Percentiles rank a stretch among this genome's conserved stretches.
These are phyloP conservation scores for Scaptodrosophila latifasciaeformis DNA, from an alignment of 2,888 invertebrate species.

Conservation along the genomic window DNA sequence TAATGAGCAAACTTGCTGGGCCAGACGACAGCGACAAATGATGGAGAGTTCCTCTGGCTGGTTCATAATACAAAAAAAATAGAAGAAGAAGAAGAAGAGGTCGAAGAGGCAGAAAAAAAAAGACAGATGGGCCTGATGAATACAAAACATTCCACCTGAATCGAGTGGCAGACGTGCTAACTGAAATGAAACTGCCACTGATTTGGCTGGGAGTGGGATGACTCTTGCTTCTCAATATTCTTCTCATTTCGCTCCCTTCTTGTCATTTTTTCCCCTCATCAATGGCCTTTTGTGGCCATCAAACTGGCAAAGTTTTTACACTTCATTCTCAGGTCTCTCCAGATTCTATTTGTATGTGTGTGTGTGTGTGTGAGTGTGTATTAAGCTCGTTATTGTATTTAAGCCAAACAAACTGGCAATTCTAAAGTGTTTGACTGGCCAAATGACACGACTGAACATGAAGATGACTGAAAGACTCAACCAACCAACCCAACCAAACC, in stretches of 20 bases:
- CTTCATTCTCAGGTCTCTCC: too few relatives aligned
- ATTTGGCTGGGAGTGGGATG: constrained; percentile 6
- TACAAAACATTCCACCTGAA: background rate
- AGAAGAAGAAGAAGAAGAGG: too few relatives aligned
- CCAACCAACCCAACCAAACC: too few relatives aligned
- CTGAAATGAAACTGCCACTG: background rate
- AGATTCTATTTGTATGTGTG: constrained; percentile 44
- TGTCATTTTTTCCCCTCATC: too few relatives aligned
- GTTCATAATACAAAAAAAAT: background rate
- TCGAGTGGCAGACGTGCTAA: background rate
- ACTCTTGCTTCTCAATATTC: too few relatives aligned
- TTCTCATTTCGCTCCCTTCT: too few relatives aligned
- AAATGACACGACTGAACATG: too few relatives aligned
- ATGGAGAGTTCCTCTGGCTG: background rate
- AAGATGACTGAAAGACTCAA: background rate
- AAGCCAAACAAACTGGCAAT: constrained; percentile 21
- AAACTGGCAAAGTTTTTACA: constrained; percentile 24
- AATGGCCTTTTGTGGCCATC: too few relatives aligned
- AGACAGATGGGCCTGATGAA: too few relatives aligned
- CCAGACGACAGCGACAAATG: constrained; percentile 6
- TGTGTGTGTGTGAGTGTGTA: constrained; percentile 14
- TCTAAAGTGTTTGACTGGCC: constrained; percentile 1
- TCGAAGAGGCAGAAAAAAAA: too few relatives aligned
- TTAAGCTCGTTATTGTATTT: constrained; percentile 41
- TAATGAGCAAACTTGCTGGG: constrained; percentile 52